Evolutionary conservation across 2,797 vertebrate genomes (phyloP).

Genomic region (Melanotaenia maccullochi): DNA sequence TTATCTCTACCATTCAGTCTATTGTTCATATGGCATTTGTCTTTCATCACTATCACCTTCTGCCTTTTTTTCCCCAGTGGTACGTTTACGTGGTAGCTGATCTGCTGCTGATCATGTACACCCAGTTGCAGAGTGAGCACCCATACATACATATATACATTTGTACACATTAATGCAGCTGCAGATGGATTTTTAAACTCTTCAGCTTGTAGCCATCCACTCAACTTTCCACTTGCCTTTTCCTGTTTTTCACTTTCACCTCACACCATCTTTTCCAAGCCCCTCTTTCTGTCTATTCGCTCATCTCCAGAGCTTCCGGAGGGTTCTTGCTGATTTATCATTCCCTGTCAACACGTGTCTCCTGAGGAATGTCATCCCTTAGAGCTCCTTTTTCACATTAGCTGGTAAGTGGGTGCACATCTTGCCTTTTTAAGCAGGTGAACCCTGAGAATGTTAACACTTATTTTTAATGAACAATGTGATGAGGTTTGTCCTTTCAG

Average conservation of each 20-base stretch:
- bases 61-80: constrained; percentile 7
- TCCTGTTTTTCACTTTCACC: constrained; percentile 18
- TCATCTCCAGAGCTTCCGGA: constrained; percentile 59
- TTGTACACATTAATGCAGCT: constrained; percentile 17
- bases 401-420: constrained; percentile 37
- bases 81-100: constrained; percentile 16
- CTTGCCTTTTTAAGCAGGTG: constrained; percentile 18
- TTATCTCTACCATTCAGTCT: not conserved
- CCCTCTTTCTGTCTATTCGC: constrained; percentile 48
- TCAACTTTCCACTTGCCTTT: constrained; percentile 23
- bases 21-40: constrained; percentile 28
- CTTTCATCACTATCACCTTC: constrained; percentile 18
- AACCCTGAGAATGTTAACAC: not conserved
- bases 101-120: constrained; percentile 3
- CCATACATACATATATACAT: constrained; percentile 2
- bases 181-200: constrained; percentile 38
- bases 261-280: constrained; percentile 39
- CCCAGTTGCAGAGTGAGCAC: not conserved
- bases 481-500: not conserved
- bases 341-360: constrained; percentile 68
- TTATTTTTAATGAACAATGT: not conserved
- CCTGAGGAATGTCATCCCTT: constrained; percentile 50
- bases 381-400: constrained; percentile 51
- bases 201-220: constrained; percentile 31
- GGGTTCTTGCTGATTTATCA: constrained; percentile 66